Base-by-base conservation (phyloP, 2,888 invertebrate genomes). In the Nipponacmea schrenckii region DNA sequence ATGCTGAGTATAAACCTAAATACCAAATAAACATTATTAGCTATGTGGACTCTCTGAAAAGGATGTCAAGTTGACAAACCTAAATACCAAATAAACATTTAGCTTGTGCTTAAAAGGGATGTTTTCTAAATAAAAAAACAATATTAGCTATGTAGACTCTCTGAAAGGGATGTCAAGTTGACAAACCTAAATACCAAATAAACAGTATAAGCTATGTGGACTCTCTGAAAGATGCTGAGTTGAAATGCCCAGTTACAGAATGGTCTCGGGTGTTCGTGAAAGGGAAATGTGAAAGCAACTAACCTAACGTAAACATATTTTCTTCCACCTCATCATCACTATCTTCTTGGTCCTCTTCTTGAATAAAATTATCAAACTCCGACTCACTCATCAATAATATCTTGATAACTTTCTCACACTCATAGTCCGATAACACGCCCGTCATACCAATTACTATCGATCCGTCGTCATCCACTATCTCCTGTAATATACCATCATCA, bases 401-500 rank as follows among this genome's bases (percentile, higher is more conserved):
- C 24, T 56, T 56, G 12, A 56, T 56, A 12, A 56, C 10, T 24
- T 56, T 20, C 14, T 56, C 20, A 56, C 56, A 56, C 14, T 56
- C 56, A 24, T 56, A 20, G 20, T 56, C 56, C 20, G 56, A 24
- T 56, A 56, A 56, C 20, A 56, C 24, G 10, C 56, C 56, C 14
- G 20, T 24, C 24, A 12, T 56, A 56, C 56, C 56, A 56, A 56
- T 56, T 8, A 56, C 56, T 56, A 56, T 2, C 10, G 56, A 24
- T 10, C 24, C 24, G 8, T 56, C 56, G 3, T 56, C 56, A 56
- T 56, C 56, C 3, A 56, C 24, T 20, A 24, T 24, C 14, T 56
- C 84, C 86, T 86, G 77, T 8, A 67, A 67, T 68, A 39, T 39
- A 39, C 10, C 8, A 39, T 7, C 4, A 39, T 1, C 4, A 31